Evolutionary conservation across 2,888 invertebrate genomes (phyloP), one percentile per base, ranked within the genome.

Genomic region (Rhorus exstirpatorius): DNA sequence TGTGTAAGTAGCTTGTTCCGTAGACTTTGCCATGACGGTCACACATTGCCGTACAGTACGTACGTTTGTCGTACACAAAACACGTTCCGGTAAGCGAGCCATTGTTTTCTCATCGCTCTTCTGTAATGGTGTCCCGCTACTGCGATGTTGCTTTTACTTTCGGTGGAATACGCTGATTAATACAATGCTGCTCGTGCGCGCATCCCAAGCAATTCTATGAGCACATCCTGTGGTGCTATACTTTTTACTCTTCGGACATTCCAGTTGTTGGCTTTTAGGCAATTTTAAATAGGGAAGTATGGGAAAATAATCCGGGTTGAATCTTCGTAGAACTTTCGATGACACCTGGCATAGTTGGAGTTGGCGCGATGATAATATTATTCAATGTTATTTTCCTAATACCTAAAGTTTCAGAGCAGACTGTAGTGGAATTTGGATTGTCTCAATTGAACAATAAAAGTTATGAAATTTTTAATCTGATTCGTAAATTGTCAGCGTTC

Each of bases 41-140:
- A 70, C 79, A 70, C 55, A 70, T 41, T 51, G 46, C 51, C 49
- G 61, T 63, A 35, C 63, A 76, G 53, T 21, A 31, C 31, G 41
- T 49, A 65, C 53, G 38, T 71, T 38, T 38, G 26, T 55, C 55
- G 63, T 65, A 68, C 53, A 63, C 74, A 38, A 75, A 80, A 80
- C 75, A 75, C 80, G 80, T 75, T 70, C 75, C 78, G 35, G 55
- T 63, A 17, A 55, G 44, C 68, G 61, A 46, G 21, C 68, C 61
- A 80, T 80, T 80, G 79, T 80, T 68, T 63, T 53, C 35, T 10
- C 44, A 10, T 17, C n/a, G 68, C 14, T 38, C 61, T 35, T 49
- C 35, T 26, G 44, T 53, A 31, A 74, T 46, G 74, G 44, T 31
- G n/a, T 46, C 35, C 24, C 35, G 35, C 19, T n/a, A 17, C 51